These are phyloP conservation scores for Paramisgurnus dabryanus DNA, from an alignment of 2,113 vertebrate species.

Conservation along the genomic window DNA sequence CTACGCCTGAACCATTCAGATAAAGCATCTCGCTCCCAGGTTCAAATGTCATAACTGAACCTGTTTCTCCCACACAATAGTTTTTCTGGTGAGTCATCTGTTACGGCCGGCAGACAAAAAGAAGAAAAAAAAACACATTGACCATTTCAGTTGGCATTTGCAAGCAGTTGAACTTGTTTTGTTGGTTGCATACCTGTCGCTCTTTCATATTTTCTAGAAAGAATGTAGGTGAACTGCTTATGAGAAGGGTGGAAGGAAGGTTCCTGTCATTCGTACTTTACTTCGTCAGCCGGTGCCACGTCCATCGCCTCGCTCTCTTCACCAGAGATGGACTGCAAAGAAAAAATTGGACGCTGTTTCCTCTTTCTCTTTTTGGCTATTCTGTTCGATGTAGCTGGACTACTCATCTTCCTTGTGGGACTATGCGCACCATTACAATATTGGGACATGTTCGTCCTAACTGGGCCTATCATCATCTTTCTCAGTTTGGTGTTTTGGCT, in stretches of 20 bases:
- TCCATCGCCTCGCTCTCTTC: not conserved
- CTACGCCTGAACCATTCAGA: not conserved
- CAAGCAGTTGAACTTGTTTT: conserved; percentile 25
- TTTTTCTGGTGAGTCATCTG: not conserved
- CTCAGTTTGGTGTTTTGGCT: conserved; percentile 86
- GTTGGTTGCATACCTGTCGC: conserved; percentile 43
- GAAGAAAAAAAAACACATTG: conserved; percentile 3
- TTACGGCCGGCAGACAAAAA: conserved; percentile 49
- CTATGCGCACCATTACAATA: conserved; percentile 73
- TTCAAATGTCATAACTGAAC: no score
- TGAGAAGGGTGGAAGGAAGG: not conserved
- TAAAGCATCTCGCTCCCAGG: not conserved
- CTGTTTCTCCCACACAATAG: not conserved
- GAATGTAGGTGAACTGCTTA: conserved; percentile 26
- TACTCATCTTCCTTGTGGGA: conserved; percentile 80
- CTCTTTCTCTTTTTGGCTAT: conserved; percentile 70
- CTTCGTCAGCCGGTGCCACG: not conserved
- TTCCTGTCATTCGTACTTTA: conserved; percentile 13
- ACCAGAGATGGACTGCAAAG: conserved; percentile 51
- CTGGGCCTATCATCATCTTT: conserved; percentile 80
- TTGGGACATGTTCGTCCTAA: conserved; percentile 88
- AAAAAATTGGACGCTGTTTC: conserved; percentile 60
- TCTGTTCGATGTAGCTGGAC: conserved; percentile 71
- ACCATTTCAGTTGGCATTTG: not conserved
- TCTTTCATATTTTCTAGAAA: not conserved